A percentile compares a stretch with the other conserved stretches of the same genome.
phyloP scores from a whole-genome alignment of 2,888 invertebrate species.

The Drosophila stalkeri region DNA sequence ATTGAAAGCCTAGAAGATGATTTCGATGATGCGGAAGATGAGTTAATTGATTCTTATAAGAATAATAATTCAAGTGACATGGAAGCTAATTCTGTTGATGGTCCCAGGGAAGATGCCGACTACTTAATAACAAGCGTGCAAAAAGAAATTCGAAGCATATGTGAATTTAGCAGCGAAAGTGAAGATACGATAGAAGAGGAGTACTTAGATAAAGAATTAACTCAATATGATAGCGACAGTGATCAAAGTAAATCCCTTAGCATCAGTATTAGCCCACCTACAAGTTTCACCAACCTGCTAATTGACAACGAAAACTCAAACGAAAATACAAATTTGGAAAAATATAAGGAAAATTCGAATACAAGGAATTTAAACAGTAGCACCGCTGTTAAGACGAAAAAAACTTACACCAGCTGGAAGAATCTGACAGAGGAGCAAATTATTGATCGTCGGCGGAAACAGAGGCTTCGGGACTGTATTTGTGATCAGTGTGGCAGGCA shows the following conservation, averaged over 20 bases:
- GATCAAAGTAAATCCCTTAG: neutral
- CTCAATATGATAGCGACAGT: neutral
- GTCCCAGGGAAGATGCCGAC: slow-evolving; percentile 23
- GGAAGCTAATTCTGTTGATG: slow-evolving; percentile 1
- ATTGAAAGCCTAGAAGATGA: slow-evolving; percentile 4
- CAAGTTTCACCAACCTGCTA: neutral
- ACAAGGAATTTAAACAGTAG: neutral
- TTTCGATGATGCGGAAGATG: slow-evolving; percentile 8
- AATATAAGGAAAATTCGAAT: no score
- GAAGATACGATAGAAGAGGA: slow-evolving; percentile 13
- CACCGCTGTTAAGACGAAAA: slow-evolving; percentile 13
- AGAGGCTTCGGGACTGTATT: slow-evolving; percentile 56
- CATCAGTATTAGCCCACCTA: neutral
- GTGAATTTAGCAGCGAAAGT: slow-evolving; percentile 28
- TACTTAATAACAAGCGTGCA: slow-evolving; percentile 19
- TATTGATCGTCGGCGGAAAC: slow-evolving; percentile 50
- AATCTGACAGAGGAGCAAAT: slow-evolving; percentile 61
- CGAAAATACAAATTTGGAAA: neutral
- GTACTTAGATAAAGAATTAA: slow-evolving; percentile 1
- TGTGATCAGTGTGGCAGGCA: slow-evolving; percentile 69
- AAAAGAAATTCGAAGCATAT: slow-evolving; percentile 35
- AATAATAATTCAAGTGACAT: neutral
- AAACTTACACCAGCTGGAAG: slow-evolving; percentile 60
- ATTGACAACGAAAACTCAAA: neutral
- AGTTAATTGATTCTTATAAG: slow-evolving; percentile 10